Evolutionary conservation across 2,888 invertebrate species (phyloP).

Genomic region (Tuberolachnus salignus): DNA sequence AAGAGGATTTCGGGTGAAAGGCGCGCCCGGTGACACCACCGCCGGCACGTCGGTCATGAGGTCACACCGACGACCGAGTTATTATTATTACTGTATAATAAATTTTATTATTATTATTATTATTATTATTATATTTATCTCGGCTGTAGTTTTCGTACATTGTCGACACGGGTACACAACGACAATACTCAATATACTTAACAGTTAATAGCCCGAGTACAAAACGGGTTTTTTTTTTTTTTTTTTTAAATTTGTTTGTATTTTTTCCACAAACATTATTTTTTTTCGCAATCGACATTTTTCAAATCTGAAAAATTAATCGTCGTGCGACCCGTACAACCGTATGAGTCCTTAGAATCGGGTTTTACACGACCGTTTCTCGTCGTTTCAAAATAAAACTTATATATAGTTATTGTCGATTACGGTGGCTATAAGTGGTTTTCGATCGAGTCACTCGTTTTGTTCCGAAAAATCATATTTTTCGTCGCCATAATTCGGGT

Average conservation of each 20-base stretch:
- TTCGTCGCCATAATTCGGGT: not conserved
- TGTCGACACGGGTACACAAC: not conserved
- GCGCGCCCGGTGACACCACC: not conserved
- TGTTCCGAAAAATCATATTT: not conserved
- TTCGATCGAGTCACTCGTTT: not conserved
- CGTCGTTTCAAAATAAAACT: not conserved
- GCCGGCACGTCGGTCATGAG: not conserved
- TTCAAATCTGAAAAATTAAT: not conserved
- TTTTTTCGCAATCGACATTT: not conserved
- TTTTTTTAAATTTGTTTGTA: not conserved
- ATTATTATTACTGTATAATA: too few species aligned
- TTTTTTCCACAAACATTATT: not conserved
- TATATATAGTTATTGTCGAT: not conserved
- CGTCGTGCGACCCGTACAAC: too few species aligned
- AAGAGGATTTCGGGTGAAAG: slow-evolving; percentile 37
- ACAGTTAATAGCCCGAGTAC: not conserved
- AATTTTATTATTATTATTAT: too few species aligned
- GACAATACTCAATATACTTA: not conserved
- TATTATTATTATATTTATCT: too few species aligned
- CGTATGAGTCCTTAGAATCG: too few species aligned
- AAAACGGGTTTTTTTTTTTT: slow-evolving; percentile 20
- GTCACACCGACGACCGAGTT: too few species aligned
- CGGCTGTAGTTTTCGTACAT: too few species aligned
- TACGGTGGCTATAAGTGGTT: not conserved
- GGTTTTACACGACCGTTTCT: not conserved